These are phyloP conservation scores for Gallinago stenura DNA, from an alignment of 2,797 vertebrate species.

Conservation along the genomic window DNA sequence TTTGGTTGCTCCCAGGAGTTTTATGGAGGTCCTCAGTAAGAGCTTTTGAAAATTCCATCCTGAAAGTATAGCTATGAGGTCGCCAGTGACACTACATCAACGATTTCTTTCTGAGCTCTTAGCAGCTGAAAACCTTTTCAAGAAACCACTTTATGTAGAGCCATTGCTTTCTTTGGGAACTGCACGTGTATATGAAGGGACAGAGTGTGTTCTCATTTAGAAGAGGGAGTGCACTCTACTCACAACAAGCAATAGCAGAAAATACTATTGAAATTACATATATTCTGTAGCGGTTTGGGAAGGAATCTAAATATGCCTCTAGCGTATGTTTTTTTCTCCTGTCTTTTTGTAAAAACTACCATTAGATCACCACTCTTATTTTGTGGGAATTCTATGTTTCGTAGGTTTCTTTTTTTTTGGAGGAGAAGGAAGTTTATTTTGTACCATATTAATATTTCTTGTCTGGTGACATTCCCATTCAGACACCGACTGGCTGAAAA, in stretches of 20 bases:
- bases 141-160: neutral
- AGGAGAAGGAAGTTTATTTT: neutral
- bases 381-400: neutral
- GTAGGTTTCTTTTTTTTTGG: neutral
- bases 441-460: neutral
- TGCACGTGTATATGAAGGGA: neutral
- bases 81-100: neutral
- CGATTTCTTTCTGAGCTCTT: neutral
- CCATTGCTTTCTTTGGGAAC: neutral
- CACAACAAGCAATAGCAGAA: neutral
- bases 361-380: neutral
- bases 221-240: neutral
- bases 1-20: neutral
- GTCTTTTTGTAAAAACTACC: neutral
- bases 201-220: constrained; percentile 30
- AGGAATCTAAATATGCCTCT: neutral
- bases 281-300: neutral
- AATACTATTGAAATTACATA: neutral
- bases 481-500: neutral
- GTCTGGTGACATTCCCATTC: neutral
- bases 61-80: neutral
- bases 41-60: constrained; percentile 7
- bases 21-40: neutral
- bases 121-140: constrained; percentile 4
- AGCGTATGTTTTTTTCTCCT: neutral